Evolutionary conservation across 2,888 invertebrate genomes (phyloP).

Genomic region (Nomada goodeniana): DNA sequence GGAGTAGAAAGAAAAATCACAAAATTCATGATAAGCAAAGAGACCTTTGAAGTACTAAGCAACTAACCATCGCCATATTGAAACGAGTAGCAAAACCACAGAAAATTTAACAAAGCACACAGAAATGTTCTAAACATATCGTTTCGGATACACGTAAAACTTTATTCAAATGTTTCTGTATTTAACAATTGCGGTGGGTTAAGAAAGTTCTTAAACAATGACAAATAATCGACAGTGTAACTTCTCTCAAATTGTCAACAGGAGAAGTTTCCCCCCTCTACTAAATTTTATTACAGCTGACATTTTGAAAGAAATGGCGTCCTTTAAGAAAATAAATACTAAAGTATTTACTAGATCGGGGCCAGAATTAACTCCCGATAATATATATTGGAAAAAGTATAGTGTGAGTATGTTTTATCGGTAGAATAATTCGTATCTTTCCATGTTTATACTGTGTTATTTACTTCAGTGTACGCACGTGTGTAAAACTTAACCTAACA

Average conservation of each 20-base stretch:
- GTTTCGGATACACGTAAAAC: not conserved
- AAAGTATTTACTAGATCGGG: conserved; percentile 89
- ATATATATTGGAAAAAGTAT: conserved; percentile 94
- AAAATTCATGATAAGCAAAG: conserved; percentile 66
- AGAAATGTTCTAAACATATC: conserved; percentile 37
- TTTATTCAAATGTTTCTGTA: conserved; percentile 1
- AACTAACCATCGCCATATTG: conserved; percentile 75
- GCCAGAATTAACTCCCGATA: conserved; percentile 90
- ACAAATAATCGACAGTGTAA: conserved; percentile 15
- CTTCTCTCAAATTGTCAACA: conserved; percentile 62
- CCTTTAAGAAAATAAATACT: conserved; percentile 90
- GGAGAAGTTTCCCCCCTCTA: conserved; percentile 53
- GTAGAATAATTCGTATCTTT: not conserved
- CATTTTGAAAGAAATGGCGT: conserved; percentile 83
- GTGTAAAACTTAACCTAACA: conserved; percentile 66
- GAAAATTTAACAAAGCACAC: conserved; percentile 41
- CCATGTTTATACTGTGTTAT: not conserved
- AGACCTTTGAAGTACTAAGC: conserved; percentile 62
- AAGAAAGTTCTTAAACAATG: conserved; percentile 6
- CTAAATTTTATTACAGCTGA: conserved; percentile 55
- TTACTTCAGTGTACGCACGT: conserved; percentile 53
- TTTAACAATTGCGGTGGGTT: not conserved
- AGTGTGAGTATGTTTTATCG: conserved; percentile 87
- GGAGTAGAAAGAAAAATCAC: conserved; percentile 43
- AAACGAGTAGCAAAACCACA: conserved; percentile 61